Evolutionary conservation across 2,797 vertebrate species (phyloP).

Genomic region (Malurus splendens): DNA sequence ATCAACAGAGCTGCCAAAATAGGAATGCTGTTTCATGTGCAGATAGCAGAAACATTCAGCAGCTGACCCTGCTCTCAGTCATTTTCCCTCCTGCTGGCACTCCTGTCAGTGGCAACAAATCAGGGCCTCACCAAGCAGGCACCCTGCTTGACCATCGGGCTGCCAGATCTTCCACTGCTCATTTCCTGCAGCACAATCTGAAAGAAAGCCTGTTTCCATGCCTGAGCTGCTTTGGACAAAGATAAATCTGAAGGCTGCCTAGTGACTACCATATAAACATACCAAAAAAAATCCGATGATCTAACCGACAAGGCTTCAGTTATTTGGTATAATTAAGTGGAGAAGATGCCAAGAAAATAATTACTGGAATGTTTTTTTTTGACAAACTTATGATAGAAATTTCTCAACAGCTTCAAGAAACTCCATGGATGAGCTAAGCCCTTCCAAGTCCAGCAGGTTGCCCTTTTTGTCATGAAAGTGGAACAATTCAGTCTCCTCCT

Average conservation of each 20-base stretch:
- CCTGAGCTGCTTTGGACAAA: slow-evolving; percentile 9
- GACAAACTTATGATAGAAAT: slow-evolving; percentile 57
- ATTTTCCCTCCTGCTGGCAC: background rate
- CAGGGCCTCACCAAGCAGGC: background rate
- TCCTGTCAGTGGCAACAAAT: background rate
- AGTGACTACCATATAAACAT: slow-evolving; percentile 16
- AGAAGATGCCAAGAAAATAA: slow-evolving; percentile 36
- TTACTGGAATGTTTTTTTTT: background rate
- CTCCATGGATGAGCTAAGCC: slow-evolving; percentile 72
- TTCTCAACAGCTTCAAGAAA: slow-evolving; percentile 77
- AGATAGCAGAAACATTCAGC: background rate
- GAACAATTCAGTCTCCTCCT: slow-evolving; percentile 53
- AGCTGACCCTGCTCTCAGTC: background rate
- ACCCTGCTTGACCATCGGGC: accelerated
- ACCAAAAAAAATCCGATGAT: background rate
- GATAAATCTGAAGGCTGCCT: slow-evolving; percentile 34
- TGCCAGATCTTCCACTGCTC: slow-evolving; percentile 1
- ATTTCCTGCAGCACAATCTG: slow-evolving; percentile 18
- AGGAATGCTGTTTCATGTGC: background rate
- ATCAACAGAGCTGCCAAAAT: background rate
- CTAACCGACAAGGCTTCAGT: slow-evolving; percentile 19
- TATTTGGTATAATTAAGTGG: slow-evolving; percentile 39
- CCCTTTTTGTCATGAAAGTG: slow-evolving; percentile 39
- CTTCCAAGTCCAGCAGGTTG: slow-evolving; percentile 58
- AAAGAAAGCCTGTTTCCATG: slow-evolving; percentile 6